These are phyloP conservation scores for Dicrostonyx torquatus DNA, from an alignment of 2,797 vertebrate species.

Conservation along the genomic window DNA sequence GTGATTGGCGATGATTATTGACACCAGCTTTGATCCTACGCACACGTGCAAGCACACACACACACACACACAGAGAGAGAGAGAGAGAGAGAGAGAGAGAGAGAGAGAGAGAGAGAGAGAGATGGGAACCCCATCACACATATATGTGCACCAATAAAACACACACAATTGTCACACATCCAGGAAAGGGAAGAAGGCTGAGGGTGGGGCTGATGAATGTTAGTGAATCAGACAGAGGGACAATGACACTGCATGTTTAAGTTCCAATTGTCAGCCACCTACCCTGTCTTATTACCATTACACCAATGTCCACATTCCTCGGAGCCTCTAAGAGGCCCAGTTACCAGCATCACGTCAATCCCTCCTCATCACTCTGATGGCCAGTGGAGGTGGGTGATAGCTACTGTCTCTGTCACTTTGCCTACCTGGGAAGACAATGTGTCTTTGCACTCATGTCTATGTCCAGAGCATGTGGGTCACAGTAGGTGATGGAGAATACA, in stretches of 20 bases:
- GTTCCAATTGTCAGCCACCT: neutral
- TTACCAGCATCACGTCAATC: neutral
- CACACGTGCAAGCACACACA: neutral
- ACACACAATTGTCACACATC: neutral
- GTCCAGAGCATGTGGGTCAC: neutral
- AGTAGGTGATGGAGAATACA: neutral
- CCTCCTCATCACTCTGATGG: no score
- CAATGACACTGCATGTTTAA: neutral
- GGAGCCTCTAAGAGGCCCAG: neutral
- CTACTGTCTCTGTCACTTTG: neutral
- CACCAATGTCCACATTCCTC: rapidly evolving
- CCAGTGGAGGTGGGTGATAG: neutral
- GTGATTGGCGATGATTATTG: neutral
- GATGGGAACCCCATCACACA: neutral
- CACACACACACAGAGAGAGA: neutral
- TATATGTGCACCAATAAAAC: neutral
- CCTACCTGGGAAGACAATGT: rapidly evolving
- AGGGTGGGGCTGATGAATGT: neutral
- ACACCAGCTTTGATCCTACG: neutral
- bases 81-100: no score
- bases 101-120: no score
- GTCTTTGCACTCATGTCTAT: no score
- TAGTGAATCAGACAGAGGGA: neutral
- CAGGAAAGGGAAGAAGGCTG: no score
- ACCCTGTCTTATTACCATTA: neutral